Conservation (phyloP, 2,797 vertebrate species). For the Mallotus villosus region DNA sequence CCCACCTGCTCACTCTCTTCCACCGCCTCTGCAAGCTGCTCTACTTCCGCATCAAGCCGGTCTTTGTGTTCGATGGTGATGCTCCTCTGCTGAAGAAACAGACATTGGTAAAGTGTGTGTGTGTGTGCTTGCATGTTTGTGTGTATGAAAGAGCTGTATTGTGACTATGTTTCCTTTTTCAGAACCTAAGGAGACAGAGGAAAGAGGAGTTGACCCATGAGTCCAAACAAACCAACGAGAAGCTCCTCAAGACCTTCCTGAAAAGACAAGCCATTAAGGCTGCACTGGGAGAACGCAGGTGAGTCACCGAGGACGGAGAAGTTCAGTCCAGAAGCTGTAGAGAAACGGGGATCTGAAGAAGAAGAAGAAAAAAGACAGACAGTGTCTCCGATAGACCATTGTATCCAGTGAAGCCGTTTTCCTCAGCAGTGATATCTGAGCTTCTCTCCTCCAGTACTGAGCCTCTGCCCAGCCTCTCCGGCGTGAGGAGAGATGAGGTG, state of each 20-base stretch:
- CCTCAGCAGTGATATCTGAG: neutral
- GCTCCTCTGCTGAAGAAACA: slow-evolving; percentile 93
- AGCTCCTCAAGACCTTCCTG: slow-evolving; percentile 89
- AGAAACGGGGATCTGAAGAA: neutral
- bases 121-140: neutral
- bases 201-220: slow-evolving; percentile 82
- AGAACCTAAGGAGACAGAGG: slow-evolving; percentile 89
- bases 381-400: neutral
- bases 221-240: slow-evolving; percentile 89
- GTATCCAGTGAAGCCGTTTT: neutral
- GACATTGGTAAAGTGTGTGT: slow-evolving; percentile 81
- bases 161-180: neutral
- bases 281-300: slow-evolving; percentile 79
- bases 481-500: slow-evolving; percentile 78
- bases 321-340: neutral
- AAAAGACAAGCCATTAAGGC: slow-evolving; percentile 92
- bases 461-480: slow-evolving; percentile 83
- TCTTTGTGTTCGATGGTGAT: slow-evolving; percentile 97
- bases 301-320: neutral
- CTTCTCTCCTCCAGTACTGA: slow-evolving; percentile 75
- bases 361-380: neutral
- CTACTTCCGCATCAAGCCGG: slow-evolving; percentile 91
- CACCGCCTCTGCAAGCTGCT: slow-evolving; percentile 94
- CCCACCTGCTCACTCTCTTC: slow-evolving; percentile 94
- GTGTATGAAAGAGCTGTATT: neutral